Percentiles rank a stretch among this genome's conserved stretches.
phyloP scores from a whole-genome alignment of 2,113 vertebrate species.

The Festucalex cinctus region DNA sequence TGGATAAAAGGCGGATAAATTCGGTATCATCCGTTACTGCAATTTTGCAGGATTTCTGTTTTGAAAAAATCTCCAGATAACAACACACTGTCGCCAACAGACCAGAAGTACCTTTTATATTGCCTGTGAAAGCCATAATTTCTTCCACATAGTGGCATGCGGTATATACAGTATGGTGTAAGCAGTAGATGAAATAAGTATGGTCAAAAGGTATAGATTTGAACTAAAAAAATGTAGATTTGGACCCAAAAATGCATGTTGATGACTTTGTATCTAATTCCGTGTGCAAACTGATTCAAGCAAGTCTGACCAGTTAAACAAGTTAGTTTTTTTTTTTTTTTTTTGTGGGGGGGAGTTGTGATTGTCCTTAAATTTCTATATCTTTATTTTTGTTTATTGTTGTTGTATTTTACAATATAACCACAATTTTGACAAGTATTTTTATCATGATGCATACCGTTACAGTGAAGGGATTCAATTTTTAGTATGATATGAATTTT shows the following conservation, averaged over 20 bases:
- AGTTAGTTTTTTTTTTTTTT: too few species aligned
- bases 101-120: not conserved
- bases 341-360: too few species aligned
- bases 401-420: too few species aligned
- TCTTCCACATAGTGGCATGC: not conserved
- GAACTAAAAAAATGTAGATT: not conserved
- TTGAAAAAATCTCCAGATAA: not conserved
- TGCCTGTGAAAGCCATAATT: not conserved
- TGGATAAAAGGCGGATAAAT: not conserved
- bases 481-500: not conserved
- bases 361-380: too few species aligned
- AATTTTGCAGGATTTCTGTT: not conserved
- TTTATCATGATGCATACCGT: too few species aligned
- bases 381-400: too few species aligned
- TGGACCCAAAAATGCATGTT: not conserved
- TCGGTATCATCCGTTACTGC: not conserved
- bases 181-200: not conserved
- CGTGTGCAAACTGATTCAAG: not conserved
- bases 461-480: too few species aligned
- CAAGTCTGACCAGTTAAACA: not conserved
- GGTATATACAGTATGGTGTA: too few species aligned
- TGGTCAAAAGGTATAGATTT: not conserved
- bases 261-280: not conserved
- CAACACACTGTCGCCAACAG: not conserved
- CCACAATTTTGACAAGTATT: too few species aligned